Evolutionary conservation across 1,140 invertebrate genomes (phyloP).

Genomic region (Ceratosolen solmsi): DNA sequence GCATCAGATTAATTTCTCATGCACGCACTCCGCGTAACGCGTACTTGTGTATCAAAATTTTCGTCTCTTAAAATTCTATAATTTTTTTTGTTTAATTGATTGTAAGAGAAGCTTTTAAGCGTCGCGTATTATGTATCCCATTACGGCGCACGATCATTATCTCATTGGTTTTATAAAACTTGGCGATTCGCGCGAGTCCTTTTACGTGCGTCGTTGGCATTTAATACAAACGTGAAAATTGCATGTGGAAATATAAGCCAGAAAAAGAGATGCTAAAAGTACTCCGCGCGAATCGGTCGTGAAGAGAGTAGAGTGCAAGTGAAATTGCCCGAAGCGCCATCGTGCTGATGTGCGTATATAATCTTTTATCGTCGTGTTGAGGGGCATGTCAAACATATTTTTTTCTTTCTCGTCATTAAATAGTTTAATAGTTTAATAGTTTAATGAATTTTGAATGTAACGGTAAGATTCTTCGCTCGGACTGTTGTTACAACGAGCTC

Average conservation of each 20-base stretch:
- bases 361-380: slow-evolving; percentile 22
- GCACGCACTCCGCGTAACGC: not conserved
- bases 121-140: not conserved
- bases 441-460: slow-evolving; percentile 42
- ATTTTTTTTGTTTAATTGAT: slow-evolving; percentile 39
- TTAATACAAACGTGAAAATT: slow-evolving; percentile 52
- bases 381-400: slow-evolving; percentile 3
- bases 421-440: no score
- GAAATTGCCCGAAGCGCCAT: not conserved
- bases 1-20: not conserved
- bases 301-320: not conserved
- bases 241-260: slow-evolving; percentile 28
- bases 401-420: no score
- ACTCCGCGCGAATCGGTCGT: slow-evolving; percentile 1
- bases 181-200: not conserved
- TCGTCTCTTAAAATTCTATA: slow-evolving; percentile 23
- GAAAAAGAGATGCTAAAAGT: slow-evolving; percentile 38
- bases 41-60: slow-evolving; percentile 52
- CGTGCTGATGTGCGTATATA: not conserved
- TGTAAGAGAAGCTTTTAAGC: slow-evolving; percentile 31
- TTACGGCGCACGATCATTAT: not conserved
- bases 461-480: slow-evolving; percentile 43
- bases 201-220: not conserved
- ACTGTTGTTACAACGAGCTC: slow-evolving; percentile 25
- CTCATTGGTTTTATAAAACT: slow-evolving; percentile 28